These are phyloP conservation scores for Poicephalus gulielmi DNA, from an alignment of 2,113 vertebrate species.

Conservation along the genomic window DNA sequence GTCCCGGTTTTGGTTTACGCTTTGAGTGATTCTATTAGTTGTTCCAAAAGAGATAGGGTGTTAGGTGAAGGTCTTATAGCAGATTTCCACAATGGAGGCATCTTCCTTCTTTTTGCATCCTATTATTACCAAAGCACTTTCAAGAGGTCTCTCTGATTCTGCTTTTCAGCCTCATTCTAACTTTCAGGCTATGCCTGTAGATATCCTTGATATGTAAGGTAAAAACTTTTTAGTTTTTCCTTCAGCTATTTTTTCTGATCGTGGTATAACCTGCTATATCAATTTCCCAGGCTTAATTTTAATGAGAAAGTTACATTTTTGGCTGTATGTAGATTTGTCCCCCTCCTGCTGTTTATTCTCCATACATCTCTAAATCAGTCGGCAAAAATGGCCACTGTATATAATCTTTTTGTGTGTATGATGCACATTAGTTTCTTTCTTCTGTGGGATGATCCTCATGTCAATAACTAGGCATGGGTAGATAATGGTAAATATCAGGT, in stretches of 20 bases:
- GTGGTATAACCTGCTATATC: background rate
- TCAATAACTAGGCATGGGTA: background rate
- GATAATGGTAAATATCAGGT: background rate
- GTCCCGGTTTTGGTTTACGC: background rate
- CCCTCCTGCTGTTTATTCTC: background rate
- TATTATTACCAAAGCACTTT: background rate
- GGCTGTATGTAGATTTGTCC: background rate
- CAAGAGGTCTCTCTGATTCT: background rate
- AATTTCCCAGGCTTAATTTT: background rate
- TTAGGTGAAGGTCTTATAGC: background rate
- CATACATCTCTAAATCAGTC: background rate
- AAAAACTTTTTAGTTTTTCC: background rate
- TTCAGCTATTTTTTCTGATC: background rate
- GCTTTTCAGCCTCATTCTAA: background rate
- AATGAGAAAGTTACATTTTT: background rate
- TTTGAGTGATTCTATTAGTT: background rate
- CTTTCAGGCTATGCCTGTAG: background rate
- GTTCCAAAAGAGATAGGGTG: background rate
- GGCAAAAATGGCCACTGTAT: background rate
- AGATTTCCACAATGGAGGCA: background rate
- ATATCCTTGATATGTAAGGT: background rate
- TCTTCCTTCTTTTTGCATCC: background rate
- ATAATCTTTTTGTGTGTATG: background rate
- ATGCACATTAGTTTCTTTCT: background rate
- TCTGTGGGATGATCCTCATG: background rate